Evolutionary conservation across 2,797 vertebrate genomes (phyloP).

Genomic region (Gambusia yucatana): DNA sequence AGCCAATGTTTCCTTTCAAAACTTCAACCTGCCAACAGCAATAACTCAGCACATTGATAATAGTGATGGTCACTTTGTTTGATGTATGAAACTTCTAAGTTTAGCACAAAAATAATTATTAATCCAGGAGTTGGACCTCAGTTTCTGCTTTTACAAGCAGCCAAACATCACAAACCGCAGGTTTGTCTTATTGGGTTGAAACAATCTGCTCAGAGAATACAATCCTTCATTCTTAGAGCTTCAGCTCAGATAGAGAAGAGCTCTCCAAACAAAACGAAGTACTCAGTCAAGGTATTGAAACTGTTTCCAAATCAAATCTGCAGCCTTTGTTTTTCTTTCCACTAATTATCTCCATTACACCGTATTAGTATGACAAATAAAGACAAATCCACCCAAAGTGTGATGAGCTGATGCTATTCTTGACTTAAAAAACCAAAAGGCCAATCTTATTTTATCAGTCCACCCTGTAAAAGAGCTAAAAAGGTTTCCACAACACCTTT

Average conservation of each 20-base stretch:
- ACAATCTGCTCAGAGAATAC: constrained; percentile 11
- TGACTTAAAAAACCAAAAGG: constrained; percentile 15
- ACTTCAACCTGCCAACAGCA: not conserved
- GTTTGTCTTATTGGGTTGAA: constrained; percentile 5
- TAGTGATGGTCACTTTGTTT: constrained; percentile 6
- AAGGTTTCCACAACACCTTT: constrained; percentile 4
- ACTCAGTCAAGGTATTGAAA: constrained; percentile 5
- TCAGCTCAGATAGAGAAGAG: not conserved
- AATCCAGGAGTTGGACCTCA: not conserved
- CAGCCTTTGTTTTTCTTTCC: constrained; percentile 23
- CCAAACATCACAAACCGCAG: constrained; percentile 12
- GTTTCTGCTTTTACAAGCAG: constrained; percentile 11
- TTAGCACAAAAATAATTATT: constrained; percentile 2
- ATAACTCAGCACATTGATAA: not conserved
- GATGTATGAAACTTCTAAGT: constrained; percentile 2
- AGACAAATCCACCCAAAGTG: constrained; percentile 24
- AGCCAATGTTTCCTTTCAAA: constrained; percentile 52
- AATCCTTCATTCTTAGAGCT: not conserved
- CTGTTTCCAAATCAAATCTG: constrained; percentile 28
- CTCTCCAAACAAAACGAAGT: not conserved
- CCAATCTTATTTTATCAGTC: not conserved
- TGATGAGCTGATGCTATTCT: constrained; percentile 14
- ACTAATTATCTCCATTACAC: constrained; percentile 24
- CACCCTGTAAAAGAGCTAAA: not conserved
- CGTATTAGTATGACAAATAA: constrained; percentile 23